Base-by-base conservation (phyloP, 2,888 invertebrate species). In the Folsomia candida region DNA sequence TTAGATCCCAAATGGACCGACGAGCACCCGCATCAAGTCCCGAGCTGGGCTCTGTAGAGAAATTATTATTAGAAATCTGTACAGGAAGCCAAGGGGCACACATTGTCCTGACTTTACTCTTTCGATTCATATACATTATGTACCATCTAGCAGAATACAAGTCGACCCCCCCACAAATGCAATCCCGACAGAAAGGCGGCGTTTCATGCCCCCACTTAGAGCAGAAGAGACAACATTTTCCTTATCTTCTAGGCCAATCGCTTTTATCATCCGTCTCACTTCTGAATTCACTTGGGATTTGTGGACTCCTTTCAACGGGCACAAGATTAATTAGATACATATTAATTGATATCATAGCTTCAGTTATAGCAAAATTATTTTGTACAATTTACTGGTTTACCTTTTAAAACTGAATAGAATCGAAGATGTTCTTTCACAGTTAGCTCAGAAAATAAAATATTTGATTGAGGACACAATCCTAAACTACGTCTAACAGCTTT, bases 131-230 rank as follows among this genome's bases (percentile, higher is more conserved):
- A 79, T 65, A 1, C 79, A 76, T 1, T 67, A 59, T 2, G 59
- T 51, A 11, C 18, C 14, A 22, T 59, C 59, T 24, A 59, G 59
- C 4, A 74, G 63, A 26, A 61, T 62, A 20, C 67, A 47, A 20
- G 63, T 68, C 18, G 71, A 76, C 0, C 88, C 88, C 0, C 93
- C 93, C 47, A 93, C 88, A 59, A 94, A 86, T 0, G 95, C 93
- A 83, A 94, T 92, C 27, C 91, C 94, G 25, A 96, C 87, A 61
- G 92, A 93, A 57, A 97, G 84, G 77, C 94, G 91, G 67, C 97
- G 87, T 84, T 94, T 92, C 89, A 96, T 96, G 14, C 97, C 97
- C 20, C 96, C 96, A 0, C 96, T 96, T 71, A 97, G 84, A 63
- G 87, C 86, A 28, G 83, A 82, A 0, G 90, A 88, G 75, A 87